Base-by-base conservation (phyloP, 2,797 vertebrate genomes). In the Crocidura indochinensis region DNA sequence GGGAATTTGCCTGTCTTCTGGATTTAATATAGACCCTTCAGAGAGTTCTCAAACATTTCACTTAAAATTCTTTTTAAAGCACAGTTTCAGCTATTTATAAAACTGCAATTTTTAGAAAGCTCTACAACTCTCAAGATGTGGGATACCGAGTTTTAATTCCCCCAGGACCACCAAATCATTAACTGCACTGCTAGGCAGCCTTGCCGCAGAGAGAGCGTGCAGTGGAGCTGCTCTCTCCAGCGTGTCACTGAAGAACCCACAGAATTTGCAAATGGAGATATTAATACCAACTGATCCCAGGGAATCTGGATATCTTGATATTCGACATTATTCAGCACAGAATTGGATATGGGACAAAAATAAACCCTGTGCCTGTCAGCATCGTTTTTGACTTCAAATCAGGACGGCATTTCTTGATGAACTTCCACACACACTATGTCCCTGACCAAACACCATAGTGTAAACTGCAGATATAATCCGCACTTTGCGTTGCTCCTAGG, bases 81-180 rank as follows among this genome's bases (percentile, higher is more conserved):
- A 51, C 22, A 78, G 56, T 53, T 64, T 86, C 51, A 53, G 84
- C 77, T 92, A 78, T 94, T 93, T 94, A 78, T 77, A 84, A 89
- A 86, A 77, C 24, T 78, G 7, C 44, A 78, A 92, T 88, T 88
- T 72, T 20, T 24, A 65, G 84, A 5, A 53, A 14, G 12, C 17
- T 29, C 67, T 88, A 1, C 60, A 71, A 44, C 29, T 27, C 64
- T 92, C 24, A 76, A 49, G 80, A 80, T 80, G 65, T 72, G 65
- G 8, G 31, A 65, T 62, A 51, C 10, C 53, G 47, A 74, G 76
- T 60, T 60, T 22, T 68, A 76, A 85, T 46, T 24, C 9, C 49
- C 56, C 19, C 19, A 6, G 51, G 49, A 56, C 69, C 69, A n/a
- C 53, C 72, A 26, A 69, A 60, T 82, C 84, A 49, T 72, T 46